A percentile compares a stretch with the other conserved stretches of the same genome.
Evolutionary conservation across 1,140 invertebrate species (phyloP).

Genomic region (Meloidogyne hapla): DNA sequence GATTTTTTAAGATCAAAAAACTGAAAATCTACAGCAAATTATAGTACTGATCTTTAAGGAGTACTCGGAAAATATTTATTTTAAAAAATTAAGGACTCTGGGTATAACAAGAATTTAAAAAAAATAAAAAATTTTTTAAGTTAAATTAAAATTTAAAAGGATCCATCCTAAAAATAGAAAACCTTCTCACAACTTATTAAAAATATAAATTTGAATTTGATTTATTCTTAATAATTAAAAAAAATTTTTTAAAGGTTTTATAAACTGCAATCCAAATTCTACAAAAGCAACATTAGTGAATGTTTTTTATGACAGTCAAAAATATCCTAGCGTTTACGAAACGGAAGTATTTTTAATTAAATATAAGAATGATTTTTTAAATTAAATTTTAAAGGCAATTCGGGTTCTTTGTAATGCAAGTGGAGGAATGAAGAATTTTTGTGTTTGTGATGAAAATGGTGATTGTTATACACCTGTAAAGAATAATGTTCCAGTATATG

Average conservation of each 20-base stretch:
- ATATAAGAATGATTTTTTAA: background rate
- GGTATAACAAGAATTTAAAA: too few relatives aligned
- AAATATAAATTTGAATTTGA: too few relatives aligned
- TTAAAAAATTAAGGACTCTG: too few relatives aligned
- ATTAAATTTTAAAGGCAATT: background rate
- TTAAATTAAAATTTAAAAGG: too few relatives aligned
- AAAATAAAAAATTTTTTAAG: too few relatives aligned
- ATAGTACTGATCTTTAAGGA: too few relatives aligned
- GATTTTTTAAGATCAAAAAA: too few relatives aligned
- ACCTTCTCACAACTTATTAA: too few relatives aligned
- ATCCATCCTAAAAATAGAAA: too few relatives aligned
- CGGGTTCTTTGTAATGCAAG: background rate
- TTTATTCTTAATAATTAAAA: too few relatives aligned
- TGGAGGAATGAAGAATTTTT: constrained; percentile 4
- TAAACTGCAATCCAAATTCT: background rate
- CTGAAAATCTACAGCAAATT: too few relatives aligned
- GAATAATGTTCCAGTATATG: constrained; percentile 3
- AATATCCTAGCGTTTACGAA: constrained; percentile 1
- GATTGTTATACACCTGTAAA: constrained; percentile 6
- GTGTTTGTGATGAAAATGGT: background rate
- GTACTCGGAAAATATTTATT: too few relatives aligned
- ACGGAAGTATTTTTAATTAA: background rate
- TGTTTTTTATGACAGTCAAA: constrained; percentile 12
- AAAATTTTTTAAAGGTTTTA: background rate
- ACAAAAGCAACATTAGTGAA: background rate